Percentiles rank a stretch among this genome's conserved stretches.
Conservation (phyloP, 2,888 invertebrate species). For the Ischnus inquisitorius region DNA sequence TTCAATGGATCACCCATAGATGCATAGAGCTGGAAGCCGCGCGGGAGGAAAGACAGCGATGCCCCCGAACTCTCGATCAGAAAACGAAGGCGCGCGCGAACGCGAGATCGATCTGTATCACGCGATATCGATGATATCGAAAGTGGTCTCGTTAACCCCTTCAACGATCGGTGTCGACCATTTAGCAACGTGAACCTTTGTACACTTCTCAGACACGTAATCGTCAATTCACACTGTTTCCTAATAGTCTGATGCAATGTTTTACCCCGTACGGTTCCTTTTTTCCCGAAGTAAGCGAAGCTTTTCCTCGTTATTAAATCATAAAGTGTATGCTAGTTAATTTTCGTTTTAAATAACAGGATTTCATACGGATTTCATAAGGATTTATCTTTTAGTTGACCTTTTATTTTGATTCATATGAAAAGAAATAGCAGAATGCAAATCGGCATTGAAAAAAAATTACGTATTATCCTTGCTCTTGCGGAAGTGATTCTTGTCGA, state of each 20-base stretch:
- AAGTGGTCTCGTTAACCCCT: conserved; percentile 11
- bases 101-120: conserved; percentile 33
- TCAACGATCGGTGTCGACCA: neutral
- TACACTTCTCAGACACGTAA: neutral
- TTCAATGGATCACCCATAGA: conserved; percentile 5
- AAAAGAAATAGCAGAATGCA: neutral
- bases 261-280: too few relatives aligned
- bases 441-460: neutral
- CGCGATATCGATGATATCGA: conserved; percentile 32
- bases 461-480: neutral
- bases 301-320: too few relatives aligned
- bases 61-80: neutral
- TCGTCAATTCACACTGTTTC: neutral
- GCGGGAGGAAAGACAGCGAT: conserved; percentile 5
- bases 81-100: neutral
- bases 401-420: neutral
- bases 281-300: too few relatives aligned
- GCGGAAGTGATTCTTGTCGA: conserved; percentile 4
- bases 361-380: too few relatives aligned
- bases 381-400: too few relatives aligned
- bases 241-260: neutral
- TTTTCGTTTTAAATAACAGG: too few relatives aligned
- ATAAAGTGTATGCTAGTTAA: too few relatives aligned
- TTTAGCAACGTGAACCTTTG: neutral
- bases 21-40: neutral